Base-by-base conservation (phyloP, 92 coral and sea anemone genomes). In the Bergia sp. region DNA sequence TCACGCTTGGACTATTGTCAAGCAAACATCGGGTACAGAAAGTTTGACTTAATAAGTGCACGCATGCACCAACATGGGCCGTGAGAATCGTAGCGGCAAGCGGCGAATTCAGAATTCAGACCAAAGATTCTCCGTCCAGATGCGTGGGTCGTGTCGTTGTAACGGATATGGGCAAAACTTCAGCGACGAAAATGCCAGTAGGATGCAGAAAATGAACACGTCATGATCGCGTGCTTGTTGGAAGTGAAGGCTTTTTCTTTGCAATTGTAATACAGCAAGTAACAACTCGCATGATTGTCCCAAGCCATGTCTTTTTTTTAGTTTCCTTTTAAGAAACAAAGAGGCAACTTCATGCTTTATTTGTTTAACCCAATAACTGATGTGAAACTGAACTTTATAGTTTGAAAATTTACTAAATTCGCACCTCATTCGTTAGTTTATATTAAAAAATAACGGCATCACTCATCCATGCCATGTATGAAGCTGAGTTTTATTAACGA, bases 1-100 rank as follows among this genome's bases (percentile, higher is more conserved):
- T 84, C 87, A 84, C 87, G 77, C 87, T 84, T 84, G 78, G 64
- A 7, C 15, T 5, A 37, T 50, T 55, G 78, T 44, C 77, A 43
- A 84, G 87, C 87, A 69, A 84, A 84, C 87, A 84, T 84, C 87
- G 41, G 43, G 78, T 6, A n/a, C 66, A 84, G 16, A 71, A 36
- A 69, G 11, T 29, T 64, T 67, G 58, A 55, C 85, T 80, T 80
- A 47, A 80, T 80, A 80, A 21, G 85, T 80, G 9, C 72, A 80
- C 57, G 23, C 4, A 80, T 61, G 21, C 61, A 29, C 85, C 73
- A 80, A 80, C 85, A 80, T 80, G 85, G 85, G 23, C 85, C 85
- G 85, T 80, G 85, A 80, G 85, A 61, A 80, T 57, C 41, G 29
- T 80, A 7, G 85, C 72, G 15, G 15, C 39, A 21, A 49, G 13